Evolutionary conservation across 2,113 vertebrate genomes (phyloP).

Genomic region (Megaptera novaeangliae): DNA sequence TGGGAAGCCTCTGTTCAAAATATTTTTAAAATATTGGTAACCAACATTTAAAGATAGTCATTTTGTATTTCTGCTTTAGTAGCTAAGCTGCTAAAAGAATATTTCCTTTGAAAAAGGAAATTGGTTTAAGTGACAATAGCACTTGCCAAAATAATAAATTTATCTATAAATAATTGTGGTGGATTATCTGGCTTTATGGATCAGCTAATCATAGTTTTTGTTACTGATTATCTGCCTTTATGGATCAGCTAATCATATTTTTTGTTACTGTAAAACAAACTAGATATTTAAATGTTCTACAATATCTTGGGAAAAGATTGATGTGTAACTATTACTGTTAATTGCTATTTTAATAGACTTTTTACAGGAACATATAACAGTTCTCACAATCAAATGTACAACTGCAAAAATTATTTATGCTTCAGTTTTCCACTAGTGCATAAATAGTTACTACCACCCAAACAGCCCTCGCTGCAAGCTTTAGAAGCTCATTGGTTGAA

Average conservation of each 20-base stretch:
- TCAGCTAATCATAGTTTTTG: background rate
- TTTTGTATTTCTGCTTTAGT: background rate
- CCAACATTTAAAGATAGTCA: background rate
- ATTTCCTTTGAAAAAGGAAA: constrained; percentile 18
- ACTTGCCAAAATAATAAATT: background rate
- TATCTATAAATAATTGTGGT: background rate
- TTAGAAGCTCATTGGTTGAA: background rate
- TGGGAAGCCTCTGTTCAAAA: background rate
- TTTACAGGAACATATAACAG: background rate
- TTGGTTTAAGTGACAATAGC: background rate
- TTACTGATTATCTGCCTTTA: background rate
- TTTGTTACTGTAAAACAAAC: background rate
- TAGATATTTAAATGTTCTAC: background rate
- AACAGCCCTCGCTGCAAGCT: background rate
- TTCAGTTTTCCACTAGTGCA: background rate
- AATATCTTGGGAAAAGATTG: background rate
- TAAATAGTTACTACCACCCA: background rate
- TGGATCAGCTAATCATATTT: background rate
- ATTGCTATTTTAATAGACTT: background rate
- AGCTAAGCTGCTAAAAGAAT: background rate
- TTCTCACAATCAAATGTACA: constrained; percentile 3
- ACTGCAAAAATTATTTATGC: background rate
- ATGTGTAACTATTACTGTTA: background rate
- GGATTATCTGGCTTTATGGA: background rate
- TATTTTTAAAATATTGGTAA: background rate